These are phyloP conservation scores for Noctuana brunneofusca DNA, from an alignment of 2,888 invertebrate genomes.

Conservation along the genomic window DNA sequence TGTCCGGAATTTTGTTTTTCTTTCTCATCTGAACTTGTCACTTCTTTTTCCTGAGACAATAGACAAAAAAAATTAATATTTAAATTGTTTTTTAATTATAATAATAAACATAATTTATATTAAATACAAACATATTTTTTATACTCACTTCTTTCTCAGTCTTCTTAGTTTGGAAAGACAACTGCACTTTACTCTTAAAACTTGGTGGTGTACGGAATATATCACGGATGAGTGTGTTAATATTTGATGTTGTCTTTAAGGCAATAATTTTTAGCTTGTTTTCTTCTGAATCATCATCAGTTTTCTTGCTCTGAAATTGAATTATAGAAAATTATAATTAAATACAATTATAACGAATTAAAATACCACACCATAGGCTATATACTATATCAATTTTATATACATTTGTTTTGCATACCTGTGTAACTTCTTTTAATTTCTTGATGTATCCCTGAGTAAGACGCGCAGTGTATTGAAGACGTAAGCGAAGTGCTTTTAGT, in stretches of 20 bases:
- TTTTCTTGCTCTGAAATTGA: conserved; percentile 84
- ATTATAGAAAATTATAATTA: background rate
- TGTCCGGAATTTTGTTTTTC: conserved; percentile 63
- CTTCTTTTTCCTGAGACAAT: conserved; percentile 54
- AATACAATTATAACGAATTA: background rate
- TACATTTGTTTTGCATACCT: conserved; percentile 55
- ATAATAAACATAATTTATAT: conserved; percentile 18
- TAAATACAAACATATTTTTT: background rate
- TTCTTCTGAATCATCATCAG: conserved; percentile 90
- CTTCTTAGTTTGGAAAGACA: conserved; percentile 85
- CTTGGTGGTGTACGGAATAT: conserved; percentile 96
- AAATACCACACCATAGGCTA: too few species aligned
- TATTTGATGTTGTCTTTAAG: conserved; percentile 95
- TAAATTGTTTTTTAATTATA: background rate
- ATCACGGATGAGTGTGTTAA: conserved; percentile 95
- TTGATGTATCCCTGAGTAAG: conserved; percentile 93
- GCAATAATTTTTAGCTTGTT: conserved; percentile 91
- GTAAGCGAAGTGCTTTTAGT: conserved; percentile 92
- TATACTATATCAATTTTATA: too few species aligned
- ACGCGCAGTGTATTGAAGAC: conserved; percentile 95
- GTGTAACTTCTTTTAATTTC: conserved; percentile 85
- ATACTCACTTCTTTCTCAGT: conserved; percentile 66
- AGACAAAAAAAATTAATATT: background rate
- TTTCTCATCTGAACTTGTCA: conserved; percentile 50
- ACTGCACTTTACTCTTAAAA: conserved; percentile 91